Base-by-base conservation (phyloP, 2,888 invertebrate species). In the Ditylenchus weischeri region DNA sequence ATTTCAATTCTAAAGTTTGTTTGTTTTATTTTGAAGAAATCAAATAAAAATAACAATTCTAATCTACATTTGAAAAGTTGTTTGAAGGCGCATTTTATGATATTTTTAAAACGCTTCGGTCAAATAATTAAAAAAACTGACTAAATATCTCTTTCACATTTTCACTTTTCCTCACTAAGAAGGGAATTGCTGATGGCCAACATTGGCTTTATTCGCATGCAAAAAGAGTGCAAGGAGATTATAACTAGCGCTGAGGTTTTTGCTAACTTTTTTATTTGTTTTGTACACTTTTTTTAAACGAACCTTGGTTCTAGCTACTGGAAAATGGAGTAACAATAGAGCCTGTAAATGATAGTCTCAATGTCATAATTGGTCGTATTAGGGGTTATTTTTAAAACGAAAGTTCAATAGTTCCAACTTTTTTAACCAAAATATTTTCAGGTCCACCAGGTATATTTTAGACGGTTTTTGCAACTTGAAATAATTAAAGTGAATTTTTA, bases 281-380 rank as follows among this genome's bases (percentile, higher is more conserved):
- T 21, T 66, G 21, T 15, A 35, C 11, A 18, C 15, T 68, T n/a
- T n/a, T n/a, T n/a, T n/a, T n/a, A n/a, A n/a, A n/a, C n/a, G 18
- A 50, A 50, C 21, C 5, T 2, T 50, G n/a, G 21, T 69, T 69
- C 47, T 21, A 86, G 85, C 83, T 85, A 61, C 84, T 84, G 48
- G 83, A 84, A 69, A 85, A 84, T 77, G 83, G 84, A 36, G 86
- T 87, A 5, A 85, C 85, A 78, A 83, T 98, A 72, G 93, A 94
- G 84, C 86, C 94, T 76, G 87, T 92, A 43, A 90, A 92, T 84
- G 92, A 94, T 83, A 90, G 89, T 84, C 92, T 90, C 87, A 92
- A 91, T 70, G 91, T 94, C 83, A 86, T 98, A 64, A 89, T 89
- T 83, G 98, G 96, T 38, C 90, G 92, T 18, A 70, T 70, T 6